Evolutionary conservation across 2,888 invertebrate species (phyloP).

Genomic region (Antheraea assamensis): DNA sequence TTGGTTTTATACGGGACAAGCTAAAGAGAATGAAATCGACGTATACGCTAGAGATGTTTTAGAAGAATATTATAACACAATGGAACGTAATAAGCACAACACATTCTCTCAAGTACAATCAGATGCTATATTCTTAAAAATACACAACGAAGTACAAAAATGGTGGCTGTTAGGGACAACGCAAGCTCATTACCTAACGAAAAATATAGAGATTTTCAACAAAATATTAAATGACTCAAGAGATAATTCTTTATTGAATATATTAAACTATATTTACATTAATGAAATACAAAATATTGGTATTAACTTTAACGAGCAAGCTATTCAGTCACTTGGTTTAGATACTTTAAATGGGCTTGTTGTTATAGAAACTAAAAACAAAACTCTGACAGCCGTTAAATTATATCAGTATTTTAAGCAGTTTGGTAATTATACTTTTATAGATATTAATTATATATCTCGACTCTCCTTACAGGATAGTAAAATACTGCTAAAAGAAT

Average conservation of each 20-base stretch:
- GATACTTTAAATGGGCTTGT: not conserved
- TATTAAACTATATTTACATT: not conserved
- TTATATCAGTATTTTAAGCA: slow-evolving; percentile 2
- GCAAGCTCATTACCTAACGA: slow-evolving; percentile 12
- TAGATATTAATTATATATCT: not conserved
- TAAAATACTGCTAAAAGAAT: not conserved
- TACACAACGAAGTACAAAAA: slow-evolving; percentile 25
- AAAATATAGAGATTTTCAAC: not conserved
- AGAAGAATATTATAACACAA: not conserved
- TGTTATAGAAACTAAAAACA: slow-evolving; percentile 5
- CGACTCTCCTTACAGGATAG: not conserved
- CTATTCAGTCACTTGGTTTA: not conserved
- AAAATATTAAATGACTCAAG: not conserved
- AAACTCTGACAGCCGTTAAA: slow-evolving; percentile 1
- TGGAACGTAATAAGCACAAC: not conserved
- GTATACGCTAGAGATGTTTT: not conserved
- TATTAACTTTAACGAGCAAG: not conserved
- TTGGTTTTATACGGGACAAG: slow-evolving; percentile 15
- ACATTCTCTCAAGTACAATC: not conserved
- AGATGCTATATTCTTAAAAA: slow-evolving; percentile 15
- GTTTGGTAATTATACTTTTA: not conserved
- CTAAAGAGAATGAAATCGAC: slow-evolving; percentile 10
- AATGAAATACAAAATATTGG: slow-evolving; percentile 1
- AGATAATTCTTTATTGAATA: not conserved
- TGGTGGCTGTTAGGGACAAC: slow-evolving; percentile 30